Conservation (phyloP, 2,797 vertebrate species). For the Limnodromus scolopaceus region DNA sequence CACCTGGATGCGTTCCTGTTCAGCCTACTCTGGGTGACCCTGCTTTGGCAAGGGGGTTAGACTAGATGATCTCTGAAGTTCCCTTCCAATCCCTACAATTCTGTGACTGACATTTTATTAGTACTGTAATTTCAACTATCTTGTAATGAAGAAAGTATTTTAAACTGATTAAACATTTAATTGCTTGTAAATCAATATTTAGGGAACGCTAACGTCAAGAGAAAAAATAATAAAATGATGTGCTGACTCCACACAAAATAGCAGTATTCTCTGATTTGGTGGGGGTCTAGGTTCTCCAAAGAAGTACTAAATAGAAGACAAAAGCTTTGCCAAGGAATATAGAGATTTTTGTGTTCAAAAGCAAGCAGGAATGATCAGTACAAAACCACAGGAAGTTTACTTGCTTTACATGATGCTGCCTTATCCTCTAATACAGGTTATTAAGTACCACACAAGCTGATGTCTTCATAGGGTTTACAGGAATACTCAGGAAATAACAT, state of each 20-base stretch:
- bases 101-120: not conserved
- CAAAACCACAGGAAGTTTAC: not conserved
- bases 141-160: not conserved
- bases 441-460: not conserved
- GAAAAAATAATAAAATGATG: not conserved
- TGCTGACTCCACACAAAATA: not conserved
- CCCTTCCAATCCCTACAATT: too few species aligned
- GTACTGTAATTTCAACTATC: not conserved
- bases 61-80: too few species aligned
- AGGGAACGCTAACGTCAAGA: not conserved
- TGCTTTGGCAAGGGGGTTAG: too few species aligned
- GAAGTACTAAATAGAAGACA: not conserved
- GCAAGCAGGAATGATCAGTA: not conserved
- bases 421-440: not conserved
- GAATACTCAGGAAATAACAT: not conserved
- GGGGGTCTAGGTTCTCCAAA: not conserved
- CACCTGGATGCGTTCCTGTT: too few species aligned
- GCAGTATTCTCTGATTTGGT: not conserved
- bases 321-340: not conserved
- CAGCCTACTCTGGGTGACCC: too few species aligned
- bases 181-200: fast-evolving
- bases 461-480: not conserved
- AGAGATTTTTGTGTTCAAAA: not conserved
- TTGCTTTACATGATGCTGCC: not conserved
- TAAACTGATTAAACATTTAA: not conserved